phyloP scores from a whole-genome alignment of 2,113 vertebrate species.

The Apodemus speciosus region DNA sequence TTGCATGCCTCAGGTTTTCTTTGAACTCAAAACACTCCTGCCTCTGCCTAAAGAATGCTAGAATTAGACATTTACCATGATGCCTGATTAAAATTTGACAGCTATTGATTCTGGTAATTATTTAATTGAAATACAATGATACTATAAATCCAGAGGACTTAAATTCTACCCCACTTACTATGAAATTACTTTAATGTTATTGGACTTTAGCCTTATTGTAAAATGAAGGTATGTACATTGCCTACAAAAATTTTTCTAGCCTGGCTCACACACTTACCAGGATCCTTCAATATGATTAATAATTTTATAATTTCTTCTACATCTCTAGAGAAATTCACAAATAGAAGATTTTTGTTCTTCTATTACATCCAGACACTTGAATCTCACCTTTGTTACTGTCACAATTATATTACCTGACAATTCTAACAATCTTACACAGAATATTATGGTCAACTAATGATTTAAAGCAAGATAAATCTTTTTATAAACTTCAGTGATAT shows the following conservation, averaged over 20 bases:
- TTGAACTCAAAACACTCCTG: background rate
- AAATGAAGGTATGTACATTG: background rate
- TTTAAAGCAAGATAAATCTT: background rate
- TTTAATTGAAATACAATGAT: background rate
- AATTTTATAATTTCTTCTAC: conserved; percentile 17
- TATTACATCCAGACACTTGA: conserved; percentile 26
- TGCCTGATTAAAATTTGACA: background rate
- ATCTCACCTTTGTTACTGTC: conserved; percentile 21
- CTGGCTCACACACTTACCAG: background rate
- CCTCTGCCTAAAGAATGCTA: background rate
- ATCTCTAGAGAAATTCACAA: background rate
- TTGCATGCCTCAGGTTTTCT: background rate
- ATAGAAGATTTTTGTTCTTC: conserved; percentile 37
- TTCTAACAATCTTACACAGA: background rate
- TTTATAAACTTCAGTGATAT: background rate
- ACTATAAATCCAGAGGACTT: background rate
- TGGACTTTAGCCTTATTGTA: background rate
- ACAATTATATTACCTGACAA: conserved; percentile 23
- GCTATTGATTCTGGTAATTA: background rate
- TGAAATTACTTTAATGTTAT: background rate
- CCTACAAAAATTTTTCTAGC: background rate
- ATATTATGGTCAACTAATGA: background rate
- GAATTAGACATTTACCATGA: background rate
- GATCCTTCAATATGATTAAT: background rate
- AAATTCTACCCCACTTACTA: background rate